phyloP scores from a whole-genome alignment of 2,797 vertebrate species.

The Eurystomus glaucurus region DNA sequence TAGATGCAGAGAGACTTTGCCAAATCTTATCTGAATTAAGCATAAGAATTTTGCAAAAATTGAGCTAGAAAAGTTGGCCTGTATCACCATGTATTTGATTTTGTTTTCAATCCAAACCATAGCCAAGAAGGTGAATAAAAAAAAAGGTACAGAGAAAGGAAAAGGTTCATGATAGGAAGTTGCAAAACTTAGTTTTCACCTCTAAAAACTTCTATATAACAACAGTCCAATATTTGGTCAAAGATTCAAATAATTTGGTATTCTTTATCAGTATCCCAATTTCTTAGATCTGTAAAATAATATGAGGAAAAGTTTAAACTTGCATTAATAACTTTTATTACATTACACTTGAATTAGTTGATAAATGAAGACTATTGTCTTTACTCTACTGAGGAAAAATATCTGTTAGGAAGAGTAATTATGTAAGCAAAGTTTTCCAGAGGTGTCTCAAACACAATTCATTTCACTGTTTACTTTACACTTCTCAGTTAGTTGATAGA shows the following conservation, averaged over 20 bases:
- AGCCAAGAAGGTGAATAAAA: not conserved
- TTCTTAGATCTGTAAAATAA: not conserved
- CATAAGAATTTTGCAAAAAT: not conserved
- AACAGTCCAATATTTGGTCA: not conserved
- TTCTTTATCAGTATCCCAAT: not conserved
- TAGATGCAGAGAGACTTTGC: not conserved
- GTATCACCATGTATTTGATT: not conserved
- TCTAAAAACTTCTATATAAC: not conserved
- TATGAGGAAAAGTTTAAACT: not conserved
- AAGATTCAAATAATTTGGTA: not conserved
- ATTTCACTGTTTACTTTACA: not conserved
- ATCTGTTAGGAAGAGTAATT: not conserved
- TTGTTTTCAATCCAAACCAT: not conserved
- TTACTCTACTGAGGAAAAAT: not conserved
- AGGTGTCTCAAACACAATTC: not conserved
- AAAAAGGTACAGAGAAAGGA: accelerated
- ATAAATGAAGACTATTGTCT: not conserved
- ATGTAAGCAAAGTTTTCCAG: not conserved
- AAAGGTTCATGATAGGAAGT: not conserved
- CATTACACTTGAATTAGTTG: not conserved
- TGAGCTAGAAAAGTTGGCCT: not conserved
- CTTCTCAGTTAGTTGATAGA: not conserved
- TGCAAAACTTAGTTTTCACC: not conserved
- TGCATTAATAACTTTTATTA: not conserved
- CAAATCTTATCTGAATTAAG: not conserved